A percentile compares a stretch with the other conserved stretches of the same genome.
These are phyloP conservation scores for Neoitamus cyanurus DNA, from an alignment of 2,888 invertebrate species.

Conservation along the genomic window DNA sequence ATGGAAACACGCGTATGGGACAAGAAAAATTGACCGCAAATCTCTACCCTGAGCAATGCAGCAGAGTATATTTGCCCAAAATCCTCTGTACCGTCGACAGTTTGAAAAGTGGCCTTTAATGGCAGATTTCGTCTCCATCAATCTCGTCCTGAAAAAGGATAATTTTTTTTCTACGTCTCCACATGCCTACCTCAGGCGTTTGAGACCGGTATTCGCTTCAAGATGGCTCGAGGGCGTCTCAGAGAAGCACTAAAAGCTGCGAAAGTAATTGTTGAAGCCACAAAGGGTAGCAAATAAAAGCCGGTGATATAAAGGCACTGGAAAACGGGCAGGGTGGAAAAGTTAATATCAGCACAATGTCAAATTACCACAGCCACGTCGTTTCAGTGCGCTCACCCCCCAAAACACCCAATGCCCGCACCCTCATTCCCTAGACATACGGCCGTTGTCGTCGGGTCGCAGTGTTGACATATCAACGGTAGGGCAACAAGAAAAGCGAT, in stretches of 20 bases:
- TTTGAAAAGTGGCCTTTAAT: not conserved
- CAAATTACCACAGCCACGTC: conserved; percentile 28
- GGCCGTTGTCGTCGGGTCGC: not conserved
- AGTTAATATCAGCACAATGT: conserved; percentile 43
- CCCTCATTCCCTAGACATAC: not conserved
- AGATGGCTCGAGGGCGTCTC: not conserved
- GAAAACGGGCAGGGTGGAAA: not conserved
- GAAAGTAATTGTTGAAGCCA: conserved; percentile 38
- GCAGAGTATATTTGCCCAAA: not conserved
- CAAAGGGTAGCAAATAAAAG: conserved; percentile 41
- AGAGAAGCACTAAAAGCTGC: conserved; percentile 31
- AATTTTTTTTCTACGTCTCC: not conserved
- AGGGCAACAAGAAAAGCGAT: conserved; percentile 30
- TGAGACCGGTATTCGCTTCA: not conserved
- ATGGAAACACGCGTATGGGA: not conserved
- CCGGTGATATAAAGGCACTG: not conserved
- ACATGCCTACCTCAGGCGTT: not conserved
- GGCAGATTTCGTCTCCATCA: not conserved
- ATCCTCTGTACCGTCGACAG: not conserved
- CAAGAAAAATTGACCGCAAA: not conserved
- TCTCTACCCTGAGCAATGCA: not conserved
- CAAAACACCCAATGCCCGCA: not conserved
- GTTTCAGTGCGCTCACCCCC: not conserved
- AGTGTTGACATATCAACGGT: conserved; percentile 33
- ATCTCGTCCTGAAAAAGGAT: not conserved